A percentile compares a stretch with the other conserved stretches of the same genome.
Evolutionary conservation across 2,113 vertebrate genomes (phyloP).

Genomic region (Gnathonemus longibarbis): DNA sequence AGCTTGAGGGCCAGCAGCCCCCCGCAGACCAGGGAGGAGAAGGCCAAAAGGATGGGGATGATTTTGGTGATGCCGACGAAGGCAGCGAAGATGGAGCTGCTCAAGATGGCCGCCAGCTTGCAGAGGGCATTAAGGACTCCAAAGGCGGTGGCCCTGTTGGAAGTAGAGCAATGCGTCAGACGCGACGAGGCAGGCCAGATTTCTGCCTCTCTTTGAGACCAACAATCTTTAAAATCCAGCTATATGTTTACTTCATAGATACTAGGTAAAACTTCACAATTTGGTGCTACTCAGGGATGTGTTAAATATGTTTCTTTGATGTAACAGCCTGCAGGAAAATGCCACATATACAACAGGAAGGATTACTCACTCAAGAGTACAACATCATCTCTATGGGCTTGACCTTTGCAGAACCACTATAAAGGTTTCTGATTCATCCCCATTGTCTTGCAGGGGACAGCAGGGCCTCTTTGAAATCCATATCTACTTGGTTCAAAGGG

Average conservation of each 20-base stretch:
- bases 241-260: not conserved
- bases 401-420: not conserved
- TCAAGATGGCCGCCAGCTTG: constrained; percentile 84
- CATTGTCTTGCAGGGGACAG: not conserved
- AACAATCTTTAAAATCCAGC: not conserved
- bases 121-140: constrained; percentile 87
- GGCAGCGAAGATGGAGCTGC: constrained; percentile 87
- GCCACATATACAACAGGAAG: not conserved
- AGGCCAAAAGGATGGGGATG: constrained; percentile 86
- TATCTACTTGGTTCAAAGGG: not conserved
- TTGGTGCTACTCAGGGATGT: not conserved
- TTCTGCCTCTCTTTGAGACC: not conserved
- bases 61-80: constrained; percentile 85
- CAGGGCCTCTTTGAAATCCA: not conserved
- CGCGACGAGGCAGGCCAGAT: not conserved
- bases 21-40: constrained; percentile 75
- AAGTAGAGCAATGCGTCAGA: constrained; percentile 16
- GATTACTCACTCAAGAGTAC: not conserved
- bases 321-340: not conserved
- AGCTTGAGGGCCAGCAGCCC: constrained; percentile 81
- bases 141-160: constrained; percentile 82
- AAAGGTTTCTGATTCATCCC: not conserved
- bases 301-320: not conserved
- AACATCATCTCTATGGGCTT: not conserved
- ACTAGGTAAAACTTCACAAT: not conserved